phyloP scores from a whole-genome alignment of 1,140 invertebrate species.

The Drosophila lini region DNA sequence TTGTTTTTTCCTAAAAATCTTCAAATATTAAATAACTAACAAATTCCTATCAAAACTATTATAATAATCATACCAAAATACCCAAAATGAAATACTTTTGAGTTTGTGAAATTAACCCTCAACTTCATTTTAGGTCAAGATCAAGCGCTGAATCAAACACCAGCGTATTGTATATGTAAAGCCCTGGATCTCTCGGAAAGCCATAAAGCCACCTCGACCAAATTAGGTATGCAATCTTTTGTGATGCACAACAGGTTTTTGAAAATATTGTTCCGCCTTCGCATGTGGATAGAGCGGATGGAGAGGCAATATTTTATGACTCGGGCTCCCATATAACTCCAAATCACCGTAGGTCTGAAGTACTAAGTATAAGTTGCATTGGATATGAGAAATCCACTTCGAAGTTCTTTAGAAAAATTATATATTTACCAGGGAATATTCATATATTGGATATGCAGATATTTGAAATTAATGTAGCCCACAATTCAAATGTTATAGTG shows the following conservation, averaged over 20 bases:
- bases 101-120: conserved; percentile 12
- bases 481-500: not conserved
- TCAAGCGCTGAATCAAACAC: conserved; percentile 24
- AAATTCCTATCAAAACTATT: not conserved
- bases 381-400: not conserved
- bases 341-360: not conserved
- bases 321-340: conserved; percentile 1
- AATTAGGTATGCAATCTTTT: conserved; percentile 46
- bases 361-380: not conserved
- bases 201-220: conserved; percentile 18
- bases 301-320: not conserved
- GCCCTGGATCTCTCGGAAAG: conserved; percentile 33
- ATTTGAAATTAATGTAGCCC: not conserved
- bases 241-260: conserved; percentile 43
- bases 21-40: not conserved
- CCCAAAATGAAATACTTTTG: conserved; percentile 1
- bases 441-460: not conserved
- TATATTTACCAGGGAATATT: not conserved
- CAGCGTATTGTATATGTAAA: conserved; percentile 13
- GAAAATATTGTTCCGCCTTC: conserved; percentile 30
- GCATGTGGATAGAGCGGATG: conserved; percentile 13
- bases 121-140: conserved; percentile 32
- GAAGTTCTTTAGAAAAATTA: not conserved
- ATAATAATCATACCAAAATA: not conserved
- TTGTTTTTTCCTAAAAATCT: not conserved